Evolutionary conservation across 2,113 vertebrate genomes (phyloP).

Genomic region (Romanogobio albipinnatus): DNA sequence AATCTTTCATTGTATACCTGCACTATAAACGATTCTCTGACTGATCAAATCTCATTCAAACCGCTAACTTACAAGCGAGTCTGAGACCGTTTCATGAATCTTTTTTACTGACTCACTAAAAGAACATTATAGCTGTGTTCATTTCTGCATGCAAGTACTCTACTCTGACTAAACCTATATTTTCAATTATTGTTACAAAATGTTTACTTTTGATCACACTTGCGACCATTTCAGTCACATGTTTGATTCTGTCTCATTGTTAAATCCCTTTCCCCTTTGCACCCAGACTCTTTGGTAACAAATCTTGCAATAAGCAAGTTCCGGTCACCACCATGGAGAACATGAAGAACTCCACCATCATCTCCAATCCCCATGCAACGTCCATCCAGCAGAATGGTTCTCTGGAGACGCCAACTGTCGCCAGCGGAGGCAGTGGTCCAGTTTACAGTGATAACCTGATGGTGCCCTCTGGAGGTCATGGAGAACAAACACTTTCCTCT

Average conservation of each 20-base stretch:
- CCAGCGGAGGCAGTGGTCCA: slow-evolving; percentile 79
- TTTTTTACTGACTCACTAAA: background rate
- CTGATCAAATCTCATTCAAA: background rate
- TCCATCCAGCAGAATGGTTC: slow-evolving; percentile 77
- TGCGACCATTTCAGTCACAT: background rate
- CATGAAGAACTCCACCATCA: slow-evolving; percentile 84
- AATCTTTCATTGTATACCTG: background rate
- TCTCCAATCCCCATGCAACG: slow-evolving; percentile 85
- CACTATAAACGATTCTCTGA: background rate
- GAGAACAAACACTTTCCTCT: slow-evolving; percentile 78
- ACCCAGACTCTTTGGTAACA: slow-evolving; percentile 85
- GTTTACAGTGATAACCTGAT: slow-evolving; percentile 73
- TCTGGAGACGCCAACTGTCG: slow-evolving; percentile 76
- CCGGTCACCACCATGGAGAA: slow-evolving; percentile 83
- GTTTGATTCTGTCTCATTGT: background rate
- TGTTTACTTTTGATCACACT: background rate
- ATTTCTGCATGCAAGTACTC: background rate
- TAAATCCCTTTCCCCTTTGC: background rate
- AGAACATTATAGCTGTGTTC: background rate
- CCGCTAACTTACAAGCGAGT: background rate
- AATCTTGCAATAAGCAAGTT: slow-evolving; percentile 80
- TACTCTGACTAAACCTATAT: background rate
- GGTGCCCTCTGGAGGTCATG: slow-evolving; percentile 33
- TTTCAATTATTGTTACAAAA: background rate
- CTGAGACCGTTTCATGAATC: background rate